Evolutionary conservation across 2,113 vertebrate genomes (phyloP).

Genomic region (Turdus rufiventris): DNA sequence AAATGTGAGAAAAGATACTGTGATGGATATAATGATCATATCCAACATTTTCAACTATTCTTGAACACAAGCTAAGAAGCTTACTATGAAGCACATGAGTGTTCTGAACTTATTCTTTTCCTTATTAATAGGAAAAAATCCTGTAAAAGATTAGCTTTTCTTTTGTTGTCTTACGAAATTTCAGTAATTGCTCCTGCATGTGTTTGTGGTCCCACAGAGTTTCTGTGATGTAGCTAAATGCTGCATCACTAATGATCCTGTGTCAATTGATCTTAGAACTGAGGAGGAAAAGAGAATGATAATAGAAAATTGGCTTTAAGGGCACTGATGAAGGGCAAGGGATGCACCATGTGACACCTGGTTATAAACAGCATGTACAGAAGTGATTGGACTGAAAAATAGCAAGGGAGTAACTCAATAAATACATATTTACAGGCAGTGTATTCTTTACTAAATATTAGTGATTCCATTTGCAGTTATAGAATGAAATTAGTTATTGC

Average conservation of each 20-base stretch:
- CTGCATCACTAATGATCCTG: background rate
- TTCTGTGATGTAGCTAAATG: background rate
- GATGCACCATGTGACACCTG: background rate
- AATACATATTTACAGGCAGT: background rate
- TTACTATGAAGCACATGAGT: background rate
- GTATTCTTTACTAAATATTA: background rate
- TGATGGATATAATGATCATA: background rate
- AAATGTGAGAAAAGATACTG: background rate
- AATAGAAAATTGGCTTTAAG: background rate
- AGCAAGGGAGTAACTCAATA: background rate
- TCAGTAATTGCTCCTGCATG: background rate
- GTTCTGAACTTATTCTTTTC: background rate
- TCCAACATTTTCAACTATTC: background rate
- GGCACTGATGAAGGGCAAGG: background rate
- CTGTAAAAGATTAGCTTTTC: background rate
- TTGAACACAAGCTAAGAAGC: background rate
- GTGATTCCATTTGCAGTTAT: background rate
- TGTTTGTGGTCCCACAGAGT: background rate
- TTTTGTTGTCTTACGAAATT: background rate
- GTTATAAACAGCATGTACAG: background rate
- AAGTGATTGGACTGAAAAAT: background rate
- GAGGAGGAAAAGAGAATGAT: background rate
- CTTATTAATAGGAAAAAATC: background rate
- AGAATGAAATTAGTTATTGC: constrained; percentile 10
- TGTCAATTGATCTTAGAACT: background rate